Percentiles rank a stretch among this genome's conserved stretches.
These are phyloP conservation scores for Tuberolachnus salignus DNA, from an alignment of 2,888 invertebrate genomes.

Conservation along the genomic window DNA sequence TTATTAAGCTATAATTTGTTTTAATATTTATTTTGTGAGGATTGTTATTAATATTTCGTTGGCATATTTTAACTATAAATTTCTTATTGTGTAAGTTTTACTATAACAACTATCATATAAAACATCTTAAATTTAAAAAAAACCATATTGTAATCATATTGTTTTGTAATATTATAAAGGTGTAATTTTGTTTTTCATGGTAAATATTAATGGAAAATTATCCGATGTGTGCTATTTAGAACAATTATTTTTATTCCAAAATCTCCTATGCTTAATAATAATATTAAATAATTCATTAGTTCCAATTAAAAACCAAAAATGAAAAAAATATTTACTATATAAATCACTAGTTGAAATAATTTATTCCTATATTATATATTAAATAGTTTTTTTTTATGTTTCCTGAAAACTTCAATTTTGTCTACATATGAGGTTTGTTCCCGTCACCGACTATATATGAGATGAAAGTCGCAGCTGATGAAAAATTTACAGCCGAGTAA, in stretches of 20 bases:
- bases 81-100: background rate
- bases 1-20: too few relatives aligned
- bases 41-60: background rate
- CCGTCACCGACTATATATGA: slow-evolving; percentile 1
- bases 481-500: too few relatives aligned
- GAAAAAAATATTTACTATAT: background rate
- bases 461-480: too few relatives aligned
- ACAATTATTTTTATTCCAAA: slow-evolving; percentile 3
- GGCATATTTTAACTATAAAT: background rate
- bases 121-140: background rate
- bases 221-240: slow-evolving; percentile 6
- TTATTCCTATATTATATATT: slow-evolving; percentile 11
- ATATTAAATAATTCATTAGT: slow-evolving; percentile 15
- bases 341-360: slow-evolving; percentile 10
- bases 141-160: slow-evolving; percentile 9
- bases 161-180: slow-evolving; percentile 2
- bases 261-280: slow-evolving; percentile 19
- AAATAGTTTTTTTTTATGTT: background rate
- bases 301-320: slow-evolving; percentile 4
- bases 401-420: slow-evolving; percentile 3
- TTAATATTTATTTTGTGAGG: background rate
- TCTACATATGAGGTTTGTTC: slow-evolving; percentile 9
- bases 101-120: background rate
- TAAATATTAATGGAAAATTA: slow-evolving; percentile 15
- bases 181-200: background rate